phyloP scores from a whole-genome alignment of 2,888 invertebrate species.

The Myathropa florea region DNA sequence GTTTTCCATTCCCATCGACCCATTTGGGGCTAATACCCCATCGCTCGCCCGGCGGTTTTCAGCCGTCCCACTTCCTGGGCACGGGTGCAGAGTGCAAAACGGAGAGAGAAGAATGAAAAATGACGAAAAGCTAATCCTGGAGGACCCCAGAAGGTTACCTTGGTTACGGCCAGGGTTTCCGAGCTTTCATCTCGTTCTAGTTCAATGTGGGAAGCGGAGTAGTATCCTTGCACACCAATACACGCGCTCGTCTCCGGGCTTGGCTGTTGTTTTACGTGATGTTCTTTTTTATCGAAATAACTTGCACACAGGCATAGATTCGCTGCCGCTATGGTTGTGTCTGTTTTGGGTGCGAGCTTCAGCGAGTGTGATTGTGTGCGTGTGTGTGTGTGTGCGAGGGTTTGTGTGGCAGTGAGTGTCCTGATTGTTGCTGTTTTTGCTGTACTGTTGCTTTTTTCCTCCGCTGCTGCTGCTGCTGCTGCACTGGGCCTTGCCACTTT shows the following conservation, averaged over 20 bases:
- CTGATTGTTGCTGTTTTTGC: conserved; percentile 66
- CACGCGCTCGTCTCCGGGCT: background rate
- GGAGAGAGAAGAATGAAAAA: conserved; percentile 65
- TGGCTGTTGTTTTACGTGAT: conserved; percentile 32
- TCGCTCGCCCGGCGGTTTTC: background rate
- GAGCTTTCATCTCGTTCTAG: conserved; percentile 74
- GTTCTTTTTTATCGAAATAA: background rate
- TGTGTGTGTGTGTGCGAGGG: too few species aligned
- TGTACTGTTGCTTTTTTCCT: conserved; percentile 64
- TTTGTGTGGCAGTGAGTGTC: conserved; percentile 17
- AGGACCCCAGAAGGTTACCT: conserved; percentile 72
- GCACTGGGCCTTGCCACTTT: conserved; percentile 54
- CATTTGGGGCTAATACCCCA: background rate
- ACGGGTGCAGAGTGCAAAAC: conserved; percentile 26
- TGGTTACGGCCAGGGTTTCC: conserved; percentile 72
- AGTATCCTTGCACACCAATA: conserved; percentile 28
- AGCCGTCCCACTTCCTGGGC: background rate
- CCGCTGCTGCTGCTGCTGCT: conserved; percentile 34
- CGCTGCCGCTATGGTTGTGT: background rate
- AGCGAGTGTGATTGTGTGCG: background rate
- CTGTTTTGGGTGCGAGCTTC: background rate
- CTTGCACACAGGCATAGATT: background rate
- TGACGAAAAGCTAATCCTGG: conserved; percentile 70
- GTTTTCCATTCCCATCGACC: conserved; percentile 15
- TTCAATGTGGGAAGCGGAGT: conserved; percentile 53